Conservation (phyloP, 2,888 invertebrate species). For the Eugnorisma glareosa region DNA sequence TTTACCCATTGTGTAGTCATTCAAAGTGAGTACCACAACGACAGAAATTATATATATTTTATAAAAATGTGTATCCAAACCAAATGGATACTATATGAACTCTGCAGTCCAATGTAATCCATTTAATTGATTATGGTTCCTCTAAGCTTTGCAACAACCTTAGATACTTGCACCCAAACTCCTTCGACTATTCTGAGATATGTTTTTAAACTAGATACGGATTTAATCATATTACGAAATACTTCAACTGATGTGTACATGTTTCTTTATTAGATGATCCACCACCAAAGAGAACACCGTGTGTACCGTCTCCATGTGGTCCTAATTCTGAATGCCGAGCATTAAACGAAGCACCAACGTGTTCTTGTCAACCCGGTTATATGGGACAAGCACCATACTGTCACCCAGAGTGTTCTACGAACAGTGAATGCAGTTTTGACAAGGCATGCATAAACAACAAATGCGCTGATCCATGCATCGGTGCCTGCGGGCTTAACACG, state of each 20-base stretch:
- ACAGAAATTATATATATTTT: not conserved
- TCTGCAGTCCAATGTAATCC: not conserved
- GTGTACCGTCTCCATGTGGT: conserved; percentile 95
- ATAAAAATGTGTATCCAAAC: not conserved
- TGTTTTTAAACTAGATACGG: not conserved
- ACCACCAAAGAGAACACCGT: conserved; percentile 86
- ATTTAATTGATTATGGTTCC: not conserved
- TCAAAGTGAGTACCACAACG: conserved; percentile 75
- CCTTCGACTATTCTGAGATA: not conserved
- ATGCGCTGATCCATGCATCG: conserved; percentile 95
- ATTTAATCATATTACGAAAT: not conserved
- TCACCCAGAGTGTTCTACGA: conserved; percentile 95
- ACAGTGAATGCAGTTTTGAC: conserved; percentile 94
- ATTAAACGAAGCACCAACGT: conserved; percentile 90
- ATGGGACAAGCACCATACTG: conserved; percentile 94
- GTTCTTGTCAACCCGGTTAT: conserved; percentile 93
- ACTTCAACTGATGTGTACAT: conserved; percentile 3
- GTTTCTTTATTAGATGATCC: conserved; percentile 73
- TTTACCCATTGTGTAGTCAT: conserved; percentile 91
- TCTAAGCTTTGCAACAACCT: not conserved
- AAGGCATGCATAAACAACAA: conserved; percentile 94
- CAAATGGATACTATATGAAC: not conserved
- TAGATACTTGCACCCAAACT: not conserved
- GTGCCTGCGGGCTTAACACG: conserved; percentile 94
- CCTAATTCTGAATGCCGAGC: conserved; percentile 93